Evolutionary conservation across 2,797 vertebrate species (phyloP).

Genomic region (Zalophus californianus): DNA sequence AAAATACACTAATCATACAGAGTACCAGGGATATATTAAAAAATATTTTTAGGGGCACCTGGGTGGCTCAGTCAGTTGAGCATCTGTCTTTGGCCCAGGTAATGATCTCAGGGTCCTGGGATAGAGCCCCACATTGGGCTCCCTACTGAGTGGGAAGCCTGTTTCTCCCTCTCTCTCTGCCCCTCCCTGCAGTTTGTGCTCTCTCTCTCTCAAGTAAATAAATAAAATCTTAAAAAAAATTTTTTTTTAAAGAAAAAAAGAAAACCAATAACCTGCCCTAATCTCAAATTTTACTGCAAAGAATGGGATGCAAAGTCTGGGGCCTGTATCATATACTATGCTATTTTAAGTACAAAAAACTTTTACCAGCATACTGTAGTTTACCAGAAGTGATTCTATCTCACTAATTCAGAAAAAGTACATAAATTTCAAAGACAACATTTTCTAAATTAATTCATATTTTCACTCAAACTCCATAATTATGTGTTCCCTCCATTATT

Average conservation of each 20-base stretch:
- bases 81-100: too few species aligned
- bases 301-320: background rate
- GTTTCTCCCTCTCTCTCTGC: too few species aligned
- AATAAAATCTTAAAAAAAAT: background rate
- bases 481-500: background rate
- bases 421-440: constrained; percentile 15
- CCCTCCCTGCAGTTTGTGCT: too few species aligned
- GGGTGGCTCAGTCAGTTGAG: too few species aligned
- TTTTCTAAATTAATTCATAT: constrained; percentile 44
- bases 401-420: constrained; percentile 30
- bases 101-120: too few species aligned
- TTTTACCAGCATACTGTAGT: constrained; percentile 36
- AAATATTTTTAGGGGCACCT: background rate
- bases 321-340: background rate
- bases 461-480: constrained; percentile 26
- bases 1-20: constrained; percentile 39
- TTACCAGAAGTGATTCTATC: background rate
- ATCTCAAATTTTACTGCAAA: constrained; percentile 29
- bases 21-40: background rate
- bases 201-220: too few species aligned
- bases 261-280: background rate
- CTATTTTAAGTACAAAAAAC: background rate
- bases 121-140: too few species aligned
- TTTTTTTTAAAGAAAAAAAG: too few species aligned
- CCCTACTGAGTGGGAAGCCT: too few species aligned